These are phyloP conservation scores for Aeoliscus strigatus DNA, from an alignment of 2,797 vertebrate genomes.

Conservation along the genomic window DNA sequence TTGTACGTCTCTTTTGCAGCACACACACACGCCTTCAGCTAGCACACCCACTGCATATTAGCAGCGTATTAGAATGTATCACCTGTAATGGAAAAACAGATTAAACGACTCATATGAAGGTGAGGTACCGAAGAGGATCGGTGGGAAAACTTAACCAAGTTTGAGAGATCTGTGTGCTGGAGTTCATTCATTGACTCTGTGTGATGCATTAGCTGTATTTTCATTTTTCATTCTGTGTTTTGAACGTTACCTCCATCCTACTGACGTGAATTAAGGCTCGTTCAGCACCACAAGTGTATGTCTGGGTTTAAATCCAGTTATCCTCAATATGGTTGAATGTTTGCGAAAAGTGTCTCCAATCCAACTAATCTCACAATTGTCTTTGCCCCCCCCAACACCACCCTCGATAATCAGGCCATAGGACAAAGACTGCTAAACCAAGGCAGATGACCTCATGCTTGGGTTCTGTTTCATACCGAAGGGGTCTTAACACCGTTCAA, in stretches of 20 bases:
- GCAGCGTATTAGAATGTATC: constrained; percentile 55
- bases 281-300: too few species aligned
- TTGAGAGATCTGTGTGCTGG: too few species aligned
- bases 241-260: too few species aligned
- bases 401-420: constrained; percentile 55
- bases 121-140: constrained; percentile 15
- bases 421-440: constrained; percentile 69
- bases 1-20: constrained; percentile 46
- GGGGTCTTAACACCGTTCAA: constrained; percentile 69
- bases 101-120: constrained; percentile 58
- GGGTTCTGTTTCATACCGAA: constrained; percentile 58
- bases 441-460: constrained; percentile 69
- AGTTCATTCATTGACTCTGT: too few species aligned
- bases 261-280: too few species aligned
- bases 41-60: constrained; percentile 54
- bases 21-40: constrained; percentile 27
- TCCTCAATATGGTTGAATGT: too few species aligned
- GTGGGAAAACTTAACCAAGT: constrained; percentile 31
- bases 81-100: constrained; percentile 64
- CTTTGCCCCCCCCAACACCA: constrained; percentile 61
- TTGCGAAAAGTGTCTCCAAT: too few species aligned
- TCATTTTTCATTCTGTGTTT: too few species aligned
- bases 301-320: too few species aligned
- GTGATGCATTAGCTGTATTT: too few species aligned
- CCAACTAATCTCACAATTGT: constrained; percentile 48